Conservation (phyloP, 2,888 invertebrate genomes). For the Hydropsyche betteni region DNA sequence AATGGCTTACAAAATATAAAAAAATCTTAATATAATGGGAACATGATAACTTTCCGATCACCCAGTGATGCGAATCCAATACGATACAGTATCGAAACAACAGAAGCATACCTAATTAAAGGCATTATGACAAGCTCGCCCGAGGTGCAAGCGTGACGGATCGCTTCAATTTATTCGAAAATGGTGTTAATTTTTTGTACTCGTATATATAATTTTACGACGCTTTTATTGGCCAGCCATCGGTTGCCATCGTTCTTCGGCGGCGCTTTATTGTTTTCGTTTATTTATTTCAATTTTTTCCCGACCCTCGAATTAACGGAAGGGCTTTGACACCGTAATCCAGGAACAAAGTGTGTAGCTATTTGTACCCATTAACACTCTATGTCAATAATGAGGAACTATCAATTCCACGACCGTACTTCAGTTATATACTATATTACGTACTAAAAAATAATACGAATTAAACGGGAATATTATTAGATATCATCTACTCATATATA, state of each 20-base stretch:
- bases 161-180: constrained; percentile 43
- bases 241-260: neutral
- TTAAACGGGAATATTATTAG: too few species aligned
- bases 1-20: too few species aligned
- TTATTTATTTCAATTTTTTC: constrained; percentile 1
- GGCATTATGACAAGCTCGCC: constrained; percentile 40
- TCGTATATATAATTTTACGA: neutral
- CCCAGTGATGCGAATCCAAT: too few species aligned
- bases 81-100: neutral
- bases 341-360: constrained; percentile 20
- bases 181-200: constrained; percentile 38
- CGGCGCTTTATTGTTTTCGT: neutral
- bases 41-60: too few species aligned
- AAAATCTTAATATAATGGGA: too few species aligned
- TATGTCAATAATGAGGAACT: constrained; percentile 47
- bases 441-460: too few species aligned
- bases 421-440: too few species aligned
- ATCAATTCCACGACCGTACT: constrained; percentile 42
- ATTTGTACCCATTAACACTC: constrained; percentile 48
- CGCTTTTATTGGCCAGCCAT: neutral
- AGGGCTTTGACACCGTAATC: constrained; percentile 14
- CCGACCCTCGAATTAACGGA: constrained; percentile 9
- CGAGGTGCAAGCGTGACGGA: constrained; percentile 47
- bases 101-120: constrained; percentile 38
- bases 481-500: too few species aligned